Base-by-base conservation (phyloP, 1,140 invertebrate genomes). In the Drosophila busckii region DNA sequence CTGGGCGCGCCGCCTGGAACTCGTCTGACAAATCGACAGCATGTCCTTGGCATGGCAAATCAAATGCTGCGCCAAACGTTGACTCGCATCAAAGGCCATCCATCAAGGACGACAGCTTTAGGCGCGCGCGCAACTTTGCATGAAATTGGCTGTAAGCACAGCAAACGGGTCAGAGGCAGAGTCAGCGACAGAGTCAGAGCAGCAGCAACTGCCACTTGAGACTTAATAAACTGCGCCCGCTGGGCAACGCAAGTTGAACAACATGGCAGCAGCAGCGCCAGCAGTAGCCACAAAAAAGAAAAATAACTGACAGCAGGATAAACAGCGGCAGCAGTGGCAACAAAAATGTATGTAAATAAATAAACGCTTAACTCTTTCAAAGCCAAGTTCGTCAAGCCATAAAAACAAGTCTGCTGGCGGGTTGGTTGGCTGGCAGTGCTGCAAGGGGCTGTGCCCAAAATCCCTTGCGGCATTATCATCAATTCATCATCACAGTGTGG, bases 331-430 rank as follows among this genome's bases (percentile, higher is more conserved):
- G n/a, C n/a, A n/a, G n/a, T n/a, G n/a, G n/a, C n/a, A n/a, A 19
- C 46, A 70, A 70, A 70, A 70, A 26, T 55, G 37, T 55, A 70
- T 78, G 73, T 73, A 73, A 80, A 73, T 82, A 82, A 80, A 80
- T 73, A 80, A 82, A 80, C 70, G 68, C 69, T 73, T 82, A 80
- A 80, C 73, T 73, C 75, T 82, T 80, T 82, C 28, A 65, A 73
- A 80, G 75, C 75, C 75, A 65, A 78, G 71, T 78, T 76, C 52
- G 49, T 23, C 34, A 37, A 37, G 38, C 17, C 25, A 48, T 48
- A 58, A 67, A 62, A 63, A 45, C 16, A 17, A n/a, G n/a, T n/a
- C 28, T 28, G 20, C 19, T 35, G 26, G 29, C 29, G 13, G 15
- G 9, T 8, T 6, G 8, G n/a, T n/a, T 41, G 12, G 15, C 10